These are phyloP conservation scores for Crax fasciolata DNA, from an alignment of 2,797 vertebrate genomes.

Conservation along the genomic window DNA sequence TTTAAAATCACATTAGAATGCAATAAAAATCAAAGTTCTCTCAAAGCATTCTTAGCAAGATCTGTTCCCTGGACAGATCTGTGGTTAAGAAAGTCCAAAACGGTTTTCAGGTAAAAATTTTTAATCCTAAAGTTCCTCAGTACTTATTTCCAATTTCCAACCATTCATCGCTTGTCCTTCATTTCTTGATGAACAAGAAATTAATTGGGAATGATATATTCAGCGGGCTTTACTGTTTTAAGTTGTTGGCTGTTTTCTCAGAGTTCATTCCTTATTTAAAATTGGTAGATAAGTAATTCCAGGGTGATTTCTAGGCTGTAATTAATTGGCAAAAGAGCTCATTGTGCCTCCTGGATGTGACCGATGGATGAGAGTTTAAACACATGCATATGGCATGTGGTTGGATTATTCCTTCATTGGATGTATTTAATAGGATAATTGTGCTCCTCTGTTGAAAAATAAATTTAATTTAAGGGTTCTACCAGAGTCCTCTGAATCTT, in stretches of 20 bases:
- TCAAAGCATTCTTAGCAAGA: neutral
- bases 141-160: neutral
- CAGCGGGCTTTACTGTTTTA: neutral
- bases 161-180: neutral
- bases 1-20: conserved; percentile 54
- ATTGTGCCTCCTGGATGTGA: neutral
- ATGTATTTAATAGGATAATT: conserved; percentile 4
- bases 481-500: neutral
- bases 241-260: neutral
- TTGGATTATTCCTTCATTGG: neutral
- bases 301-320: conserved; percentile 1
- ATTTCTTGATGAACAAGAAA: neutral
- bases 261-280: neutral
- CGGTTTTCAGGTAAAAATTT: neutral
- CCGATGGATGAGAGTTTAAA: conserved; percentile 33
- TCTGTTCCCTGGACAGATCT: neutral
- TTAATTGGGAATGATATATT: neutral
- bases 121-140: neutral
- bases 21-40: conserved; percentile 27
- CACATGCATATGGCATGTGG: neutral
- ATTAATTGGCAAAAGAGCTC: conserved; percentile 13
- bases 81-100: neutral
- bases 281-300: conserved; percentile 2
- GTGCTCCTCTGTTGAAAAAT: neutral
- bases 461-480: conserved; percentile 12